These are phyloP conservation scores for Steromphala cineraria DNA, from an alignment of 2,888 invertebrate genomes.

Conservation along the genomic window DNA sequence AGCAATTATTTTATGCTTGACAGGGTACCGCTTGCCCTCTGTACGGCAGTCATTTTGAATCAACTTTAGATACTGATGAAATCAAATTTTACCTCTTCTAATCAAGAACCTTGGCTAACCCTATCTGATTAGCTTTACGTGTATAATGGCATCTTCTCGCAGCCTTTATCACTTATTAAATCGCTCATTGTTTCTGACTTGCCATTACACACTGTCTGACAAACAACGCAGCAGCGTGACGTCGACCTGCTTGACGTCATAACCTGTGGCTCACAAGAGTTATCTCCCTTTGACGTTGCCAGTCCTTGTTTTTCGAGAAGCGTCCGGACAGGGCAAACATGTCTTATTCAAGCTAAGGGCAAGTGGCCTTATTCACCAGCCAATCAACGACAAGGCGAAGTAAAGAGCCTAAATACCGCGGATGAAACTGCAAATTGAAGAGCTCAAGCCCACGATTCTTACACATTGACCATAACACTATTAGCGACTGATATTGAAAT, in stretches of 20 bases:
- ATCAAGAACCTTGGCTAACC: conserved; percentile 10
- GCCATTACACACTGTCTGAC: conserved; percentile 16
- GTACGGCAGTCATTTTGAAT: conserved; percentile 5
- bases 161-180: conserved; percentile 19
- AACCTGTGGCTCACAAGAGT: neutral
- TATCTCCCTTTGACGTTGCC: neutral
- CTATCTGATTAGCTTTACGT: conserved; percentile 13
- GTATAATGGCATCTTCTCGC: conserved; percentile 1
- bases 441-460: conserved; percentile 24
- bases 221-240: conserved; percentile 2
- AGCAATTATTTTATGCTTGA: neutral
- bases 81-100: conserved; percentile 16
- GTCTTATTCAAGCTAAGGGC: neutral
- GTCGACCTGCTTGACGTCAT: conserved; percentile 9
- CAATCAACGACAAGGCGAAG: conserved; percentile 12
- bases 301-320: neutral
- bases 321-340: neutral
- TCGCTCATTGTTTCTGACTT: conserved; percentile 20
- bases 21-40: neutral
- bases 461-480: conserved; percentile 26
- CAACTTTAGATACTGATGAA: conserved; percentile 11
- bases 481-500: conserved; percentile 27
- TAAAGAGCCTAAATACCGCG: conserved; percentile 17
- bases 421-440: conserved; percentile 27
- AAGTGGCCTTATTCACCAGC: conserved; percentile 19